phyloP scores from a whole-genome alignment of 2,113 vertebrate species.

The Paratilapia polleni region DNA sequence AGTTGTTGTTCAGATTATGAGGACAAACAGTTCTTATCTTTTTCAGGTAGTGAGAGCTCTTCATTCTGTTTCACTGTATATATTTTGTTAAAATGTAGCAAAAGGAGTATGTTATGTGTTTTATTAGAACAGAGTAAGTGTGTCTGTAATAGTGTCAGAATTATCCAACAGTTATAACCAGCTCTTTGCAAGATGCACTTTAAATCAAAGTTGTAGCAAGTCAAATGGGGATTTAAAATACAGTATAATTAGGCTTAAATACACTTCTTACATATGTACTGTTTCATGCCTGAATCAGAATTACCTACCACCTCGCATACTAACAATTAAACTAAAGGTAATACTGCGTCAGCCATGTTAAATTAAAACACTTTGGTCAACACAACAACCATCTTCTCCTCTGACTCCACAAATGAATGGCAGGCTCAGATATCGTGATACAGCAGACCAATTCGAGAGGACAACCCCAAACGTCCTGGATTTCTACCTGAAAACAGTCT shows the following conservation, averaged over 20 bases:
- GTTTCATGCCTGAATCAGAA: not conserved
- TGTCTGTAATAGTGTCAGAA: not conserved
- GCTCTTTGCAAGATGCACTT: not conserved
- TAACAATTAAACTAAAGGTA: not conserved
- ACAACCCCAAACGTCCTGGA: not conserved
- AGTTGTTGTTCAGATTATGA: not conserved
- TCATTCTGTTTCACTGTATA: not conserved
- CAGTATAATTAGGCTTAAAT: not conserved
- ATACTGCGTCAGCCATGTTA: not conserved
- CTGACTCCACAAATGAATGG: slow-evolving; percentile 10
- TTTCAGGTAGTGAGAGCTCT: not conserved
- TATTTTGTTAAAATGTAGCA: not conserved
- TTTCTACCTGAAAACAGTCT: slow-evolving; percentile 77
- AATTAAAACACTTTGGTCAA: not conserved
- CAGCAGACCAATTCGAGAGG: not conserved
- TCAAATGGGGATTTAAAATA: not conserved
- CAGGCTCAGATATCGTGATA: not conserved
- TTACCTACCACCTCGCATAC: not conserved
- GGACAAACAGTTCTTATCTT: not conserved
- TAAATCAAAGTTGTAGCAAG: not conserved
- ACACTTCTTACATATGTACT: not conserved
- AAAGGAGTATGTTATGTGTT: not conserved
- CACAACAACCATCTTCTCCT: not conserved
- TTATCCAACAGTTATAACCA: not conserved
- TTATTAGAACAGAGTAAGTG: not conserved